These are phyloP conservation scores for Andrena minutula DNA, from an alignment of 2,888 invertebrate genomes.

Conservation along the genomic window DNA sequence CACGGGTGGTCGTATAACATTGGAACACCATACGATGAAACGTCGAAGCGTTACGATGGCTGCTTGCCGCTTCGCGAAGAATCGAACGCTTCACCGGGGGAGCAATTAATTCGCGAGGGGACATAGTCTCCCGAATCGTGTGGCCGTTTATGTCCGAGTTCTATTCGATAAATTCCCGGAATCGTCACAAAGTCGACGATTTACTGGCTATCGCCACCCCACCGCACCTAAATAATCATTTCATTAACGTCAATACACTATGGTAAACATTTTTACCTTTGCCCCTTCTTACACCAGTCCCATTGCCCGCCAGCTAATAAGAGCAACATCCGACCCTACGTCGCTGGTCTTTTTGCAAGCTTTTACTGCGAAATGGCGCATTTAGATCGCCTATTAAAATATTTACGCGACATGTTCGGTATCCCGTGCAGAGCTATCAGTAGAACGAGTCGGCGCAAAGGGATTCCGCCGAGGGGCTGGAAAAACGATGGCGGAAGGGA, in stretches of 20 bases:
- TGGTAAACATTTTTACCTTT: too few species aligned
- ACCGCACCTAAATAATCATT: too few species aligned
- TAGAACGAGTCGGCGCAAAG: slow-evolving; percentile 16
- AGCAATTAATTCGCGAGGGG: slow-evolving; percentile 6
- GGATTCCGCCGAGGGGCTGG: slow-evolving; percentile 14
- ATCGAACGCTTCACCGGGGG: neutral
- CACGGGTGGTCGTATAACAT: slow-evolving; percentile 70
- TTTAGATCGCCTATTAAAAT: slow-evolving; percentile 27
- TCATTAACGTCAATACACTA: too few species aligned
- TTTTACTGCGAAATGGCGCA: slow-evolving; percentile 10
- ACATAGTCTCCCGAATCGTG: too few species aligned
- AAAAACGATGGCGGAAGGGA: neutral
- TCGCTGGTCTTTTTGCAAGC: neutral
- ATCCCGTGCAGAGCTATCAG: slow-evolving; percentile 21
- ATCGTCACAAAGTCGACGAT: too few species aligned
- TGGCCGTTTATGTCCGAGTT: too few species aligned
- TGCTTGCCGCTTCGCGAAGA: neutral
- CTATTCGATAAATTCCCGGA: too few species aligned
- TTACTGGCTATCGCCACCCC: too few species aligned
- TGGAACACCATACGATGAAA: slow-evolving; percentile 58
- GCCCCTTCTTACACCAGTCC: too few species aligned
- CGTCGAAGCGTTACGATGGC: slow-evolving; percentile 30
- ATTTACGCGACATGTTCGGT: slow-evolving; percentile 34
- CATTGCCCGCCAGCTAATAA: neutral
- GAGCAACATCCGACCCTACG: neutral